These are phyloP conservation scores for Rhadinocentrus ornatus DNA, from an alignment of 2,797 vertebrate genomes.

Conservation along the genomic window DNA sequence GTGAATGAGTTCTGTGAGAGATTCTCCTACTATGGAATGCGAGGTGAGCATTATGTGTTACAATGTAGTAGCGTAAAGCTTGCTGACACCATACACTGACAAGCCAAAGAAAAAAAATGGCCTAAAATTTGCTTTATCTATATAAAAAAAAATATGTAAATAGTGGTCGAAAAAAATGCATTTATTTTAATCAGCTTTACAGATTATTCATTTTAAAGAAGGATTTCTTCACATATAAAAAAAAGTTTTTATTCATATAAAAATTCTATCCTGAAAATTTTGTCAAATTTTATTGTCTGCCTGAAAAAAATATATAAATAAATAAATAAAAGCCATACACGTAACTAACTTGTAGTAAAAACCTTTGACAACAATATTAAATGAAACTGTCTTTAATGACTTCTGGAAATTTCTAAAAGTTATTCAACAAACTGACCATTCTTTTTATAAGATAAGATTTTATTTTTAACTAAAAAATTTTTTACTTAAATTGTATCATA, in stretches of 20 bases:
- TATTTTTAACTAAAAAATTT: too few relatives aligned
- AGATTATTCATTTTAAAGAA: background rate
- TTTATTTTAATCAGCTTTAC: too few relatives aligned
- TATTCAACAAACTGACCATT: background rate
- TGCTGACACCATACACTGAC: background rate
- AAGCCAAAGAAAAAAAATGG: background rate
- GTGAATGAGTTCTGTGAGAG: slow-evolving; percentile 96
- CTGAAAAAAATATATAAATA: too few relatives aligned
- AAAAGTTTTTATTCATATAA: background rate
- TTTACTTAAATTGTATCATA: too few relatives aligned
- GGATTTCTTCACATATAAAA: background rate
- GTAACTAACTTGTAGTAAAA: background rate
- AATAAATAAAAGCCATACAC: background rate
- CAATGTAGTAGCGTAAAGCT: background rate
- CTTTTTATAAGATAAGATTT: background rate
- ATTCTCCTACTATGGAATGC: slow-evolving; percentile 99
- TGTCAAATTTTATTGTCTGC: background rate
- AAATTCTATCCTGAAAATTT: background rate
- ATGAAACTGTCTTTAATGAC: background rate
- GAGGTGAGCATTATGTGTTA: slow-evolving; percentile 81
- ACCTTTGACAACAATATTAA: background rate
- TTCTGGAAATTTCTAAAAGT: too few relatives aligned
- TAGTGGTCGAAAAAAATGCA: too few relatives aligned
- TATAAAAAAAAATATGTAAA: too few relatives aligned
- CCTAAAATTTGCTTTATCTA: too few relatives aligned